phyloP scores from a whole-genome alignment of 1,140 invertebrate species.

The Trachelipus rathkii region DNA sequence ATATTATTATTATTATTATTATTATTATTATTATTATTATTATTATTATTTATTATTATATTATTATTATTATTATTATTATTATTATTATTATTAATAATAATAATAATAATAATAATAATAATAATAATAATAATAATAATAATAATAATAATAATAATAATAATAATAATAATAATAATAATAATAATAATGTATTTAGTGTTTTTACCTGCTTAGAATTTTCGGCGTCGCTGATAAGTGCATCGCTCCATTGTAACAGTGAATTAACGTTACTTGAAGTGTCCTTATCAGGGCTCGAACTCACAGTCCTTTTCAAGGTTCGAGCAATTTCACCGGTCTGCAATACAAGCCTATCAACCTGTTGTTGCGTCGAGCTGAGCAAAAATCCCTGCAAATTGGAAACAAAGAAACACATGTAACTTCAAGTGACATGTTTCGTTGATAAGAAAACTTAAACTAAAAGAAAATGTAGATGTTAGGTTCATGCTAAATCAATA shows the following conservation, averaged over 20 bases:
- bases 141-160: too few relatives aligned
- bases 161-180: background rate
- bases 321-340: conserved; percentile 76
- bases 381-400: conserved; percentile 60
- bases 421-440: too few relatives aligned
- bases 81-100: too few relatives aligned
- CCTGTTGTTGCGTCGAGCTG: conserved; percentile 77
- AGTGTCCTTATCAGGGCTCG: conserved; percentile 19
- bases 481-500: too few relatives aligned
- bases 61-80: too few relatives aligned
- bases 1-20: too few relatives aligned
- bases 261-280: conserved; percentile 13
- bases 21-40: too few relatives aligned
- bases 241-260: conserved; percentile 55
- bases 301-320: conserved; percentile 51
- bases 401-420: background rate
- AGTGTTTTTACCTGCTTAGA: conserved; percentile 65
- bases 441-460: too few relatives aligned
- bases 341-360: conserved; percentile 71
- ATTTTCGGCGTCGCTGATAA: conserved; percentile 77
- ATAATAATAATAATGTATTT: background rate
- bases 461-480: too few relatives aligned
- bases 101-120: too few relatives aligned
- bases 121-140: too few relatives aligned
- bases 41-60: too few relatives aligned